These are phyloP conservation scores for Petrocephalus schoutedeni DNA, from an alignment of 2,797 vertebrate species.

Conservation along the genomic window DNA sequence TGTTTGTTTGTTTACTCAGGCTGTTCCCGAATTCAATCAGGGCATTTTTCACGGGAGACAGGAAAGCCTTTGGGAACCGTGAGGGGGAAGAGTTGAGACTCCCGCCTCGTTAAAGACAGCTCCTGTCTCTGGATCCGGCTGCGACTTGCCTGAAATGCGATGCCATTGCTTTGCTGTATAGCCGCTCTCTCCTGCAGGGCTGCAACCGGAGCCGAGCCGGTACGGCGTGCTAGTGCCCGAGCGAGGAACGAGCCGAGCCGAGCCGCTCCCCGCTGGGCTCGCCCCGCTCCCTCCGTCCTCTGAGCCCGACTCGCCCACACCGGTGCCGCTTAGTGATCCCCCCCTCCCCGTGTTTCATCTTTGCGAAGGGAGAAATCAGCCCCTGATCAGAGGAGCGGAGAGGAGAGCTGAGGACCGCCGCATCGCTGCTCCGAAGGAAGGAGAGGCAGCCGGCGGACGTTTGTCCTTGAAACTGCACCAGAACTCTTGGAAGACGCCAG, in stretches of 20 bases:
- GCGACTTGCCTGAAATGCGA: slow-evolving; percentile 70
- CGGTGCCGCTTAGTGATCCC: slow-evolving; percentile 47
- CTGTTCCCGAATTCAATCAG: background rate
- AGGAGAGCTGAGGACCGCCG: background rate
- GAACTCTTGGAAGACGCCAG: slow-evolving; percentile 73
- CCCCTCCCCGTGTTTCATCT: slow-evolving; percentile 9
- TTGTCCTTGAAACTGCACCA: slow-evolving; percentile 81
- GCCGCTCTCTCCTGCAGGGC: slow-evolving; percentile 71
- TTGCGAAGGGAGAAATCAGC: slow-evolving; percentile 56
- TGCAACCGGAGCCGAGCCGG: slow-evolving; percentile 72
- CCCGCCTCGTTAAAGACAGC: slow-evolving; percentile 50
- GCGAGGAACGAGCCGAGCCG: slow-evolving; percentile 59
- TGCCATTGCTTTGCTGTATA: slow-evolving; percentile 74
- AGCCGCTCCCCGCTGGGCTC: slow-evolving; percentile 54
- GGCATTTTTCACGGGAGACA: slow-evolving; percentile 17
- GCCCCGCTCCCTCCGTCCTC: background rate
- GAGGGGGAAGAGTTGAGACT: slow-evolving; percentile 2
- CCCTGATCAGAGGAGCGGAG: slow-evolving; percentile 20
- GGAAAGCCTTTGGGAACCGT: background rate
- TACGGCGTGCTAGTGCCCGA: slow-evolving; percentile 61
- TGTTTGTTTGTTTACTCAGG: slow-evolving; percentile 17
- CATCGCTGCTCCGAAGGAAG: slow-evolving; percentile 57
- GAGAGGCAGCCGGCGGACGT: slow-evolving; percentile 67
- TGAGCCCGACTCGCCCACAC: slow-evolving; percentile 63
- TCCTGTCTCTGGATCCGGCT: slow-evolving; percentile 63